Percentiles rank a stretch among this genome's conserved stretches.
Evolutionary conservation across 2,797 vertebrate species (phyloP).

Genomic region (Lacerta agilis): DNA sequence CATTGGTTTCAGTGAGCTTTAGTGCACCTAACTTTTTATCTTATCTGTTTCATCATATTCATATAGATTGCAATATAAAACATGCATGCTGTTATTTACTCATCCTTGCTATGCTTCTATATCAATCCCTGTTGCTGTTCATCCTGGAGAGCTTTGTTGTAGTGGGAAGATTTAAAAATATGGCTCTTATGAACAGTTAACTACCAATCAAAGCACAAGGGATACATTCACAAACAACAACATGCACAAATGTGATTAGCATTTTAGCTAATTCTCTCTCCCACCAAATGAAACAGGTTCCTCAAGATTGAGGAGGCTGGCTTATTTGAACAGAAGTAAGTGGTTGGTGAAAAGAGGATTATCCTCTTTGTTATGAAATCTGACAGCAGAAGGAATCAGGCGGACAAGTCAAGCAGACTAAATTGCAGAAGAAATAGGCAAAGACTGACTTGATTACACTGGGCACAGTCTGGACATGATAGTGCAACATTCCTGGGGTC

Average conservation of each 20-base stretch:
- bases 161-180: not conserved
- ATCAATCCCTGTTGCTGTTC: not conserved
- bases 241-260: not conserved
- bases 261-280: not conserved
- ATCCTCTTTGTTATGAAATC: not conserved
- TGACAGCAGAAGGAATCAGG: not conserved
- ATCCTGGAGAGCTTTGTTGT: not conserved
- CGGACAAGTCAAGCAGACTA: not conserved
- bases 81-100: not conserved
- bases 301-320: not conserved
- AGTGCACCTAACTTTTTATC: not conserved
- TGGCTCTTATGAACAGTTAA: not conserved
- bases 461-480: not conserved
- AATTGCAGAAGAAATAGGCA: not conserved
- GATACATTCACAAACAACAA: not conserved
- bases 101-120: not conserved
- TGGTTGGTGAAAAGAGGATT: constrained; percentile 2
- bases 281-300: not conserved
- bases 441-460: not conserved
- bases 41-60: not conserved
- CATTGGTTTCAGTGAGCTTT: not conserved
- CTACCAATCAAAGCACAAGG: not conserved
- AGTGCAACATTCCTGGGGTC: not conserved
- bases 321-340: not conserved
- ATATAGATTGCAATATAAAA: not conserved